Conservation (phyloP, 2,888 invertebrate species). For the Alentia gelatinosa region DNA sequence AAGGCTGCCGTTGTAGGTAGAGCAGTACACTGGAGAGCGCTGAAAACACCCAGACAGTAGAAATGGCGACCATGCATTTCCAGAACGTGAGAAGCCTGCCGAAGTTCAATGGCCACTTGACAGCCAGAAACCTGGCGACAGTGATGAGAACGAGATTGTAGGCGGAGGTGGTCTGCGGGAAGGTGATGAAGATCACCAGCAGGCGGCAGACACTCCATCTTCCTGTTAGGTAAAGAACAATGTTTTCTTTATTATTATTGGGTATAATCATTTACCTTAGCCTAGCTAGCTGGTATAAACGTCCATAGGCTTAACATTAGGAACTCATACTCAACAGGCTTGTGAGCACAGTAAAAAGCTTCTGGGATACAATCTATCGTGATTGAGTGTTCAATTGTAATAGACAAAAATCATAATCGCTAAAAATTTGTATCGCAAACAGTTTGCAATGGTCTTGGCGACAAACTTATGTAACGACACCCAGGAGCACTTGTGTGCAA, state of each 20-base stretch:
- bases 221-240: background rate
- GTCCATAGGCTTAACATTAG: too few relatives aligned
- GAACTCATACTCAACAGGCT: too few relatives aligned
- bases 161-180: background rate
- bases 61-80: background rate
- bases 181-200: background rate
- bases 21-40: background rate
- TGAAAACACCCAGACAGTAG: background rate
- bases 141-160: background rate
- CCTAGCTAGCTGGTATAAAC: too few relatives aligned
- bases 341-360: too few relatives aligned
- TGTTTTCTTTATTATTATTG: background rate
- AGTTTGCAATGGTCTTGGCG: too few relatives aligned
- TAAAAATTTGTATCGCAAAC: too few relatives aligned
- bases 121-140: background rate
- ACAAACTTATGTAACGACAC: too few relatives aligned
- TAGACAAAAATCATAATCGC: too few relatives aligned
- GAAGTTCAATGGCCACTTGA: background rate
- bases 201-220: background rate
- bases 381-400: too few relatives aligned
- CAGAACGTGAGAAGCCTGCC: background rate
- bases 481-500: too few relatives aligned
- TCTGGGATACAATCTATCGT: too few relatives aligned
- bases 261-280: too few relatives aligned
- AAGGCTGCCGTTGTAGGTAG: background rate